Conservation (phyloP, 2,888 invertebrate genomes). For the Troglohyphantes excavatus region DNA sequence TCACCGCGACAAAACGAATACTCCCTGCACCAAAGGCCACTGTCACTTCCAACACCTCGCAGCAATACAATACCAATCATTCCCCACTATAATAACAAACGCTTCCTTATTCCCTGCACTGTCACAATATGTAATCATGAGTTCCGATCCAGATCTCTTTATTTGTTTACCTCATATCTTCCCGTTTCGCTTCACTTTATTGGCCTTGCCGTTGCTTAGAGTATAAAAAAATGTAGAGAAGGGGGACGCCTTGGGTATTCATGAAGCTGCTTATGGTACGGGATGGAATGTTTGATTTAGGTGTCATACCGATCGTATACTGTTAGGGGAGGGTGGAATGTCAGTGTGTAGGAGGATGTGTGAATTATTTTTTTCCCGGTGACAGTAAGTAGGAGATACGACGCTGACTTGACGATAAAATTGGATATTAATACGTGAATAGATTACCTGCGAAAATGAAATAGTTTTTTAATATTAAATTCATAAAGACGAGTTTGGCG, state of each 20-base stretch:
- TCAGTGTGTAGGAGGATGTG: background rate
- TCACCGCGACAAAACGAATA: background rate
- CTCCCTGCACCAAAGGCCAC: background rate
- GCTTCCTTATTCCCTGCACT: background rate
- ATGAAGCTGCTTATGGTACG: background rate
- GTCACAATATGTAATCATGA: slow-evolving; percentile 45
- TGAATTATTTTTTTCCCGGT: background rate
- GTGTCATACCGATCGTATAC: slow-evolving; percentile 9
- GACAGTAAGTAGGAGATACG: background rate
- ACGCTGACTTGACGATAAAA: background rate
- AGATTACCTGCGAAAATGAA: no score
- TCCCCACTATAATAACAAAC: background rate
- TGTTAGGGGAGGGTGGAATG: background rate
- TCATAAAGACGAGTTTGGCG: background rate
- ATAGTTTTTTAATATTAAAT: no score
- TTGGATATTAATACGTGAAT: background rate
- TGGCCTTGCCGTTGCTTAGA: background rate
- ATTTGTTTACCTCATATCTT: slow-evolving; percentile 49
- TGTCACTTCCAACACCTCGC: background rate
- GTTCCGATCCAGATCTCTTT: slow-evolving; percentile 12
- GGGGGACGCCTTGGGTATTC: background rate
- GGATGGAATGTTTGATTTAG: slow-evolving; percentile 32
- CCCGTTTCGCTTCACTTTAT: slow-evolving; percentile 30
- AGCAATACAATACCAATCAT: background rate
- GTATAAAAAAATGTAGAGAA: background rate